Conservation (phyloP, 92 coral and sea anemone genomes). For the Scolanthus callimorphus region DNA sequence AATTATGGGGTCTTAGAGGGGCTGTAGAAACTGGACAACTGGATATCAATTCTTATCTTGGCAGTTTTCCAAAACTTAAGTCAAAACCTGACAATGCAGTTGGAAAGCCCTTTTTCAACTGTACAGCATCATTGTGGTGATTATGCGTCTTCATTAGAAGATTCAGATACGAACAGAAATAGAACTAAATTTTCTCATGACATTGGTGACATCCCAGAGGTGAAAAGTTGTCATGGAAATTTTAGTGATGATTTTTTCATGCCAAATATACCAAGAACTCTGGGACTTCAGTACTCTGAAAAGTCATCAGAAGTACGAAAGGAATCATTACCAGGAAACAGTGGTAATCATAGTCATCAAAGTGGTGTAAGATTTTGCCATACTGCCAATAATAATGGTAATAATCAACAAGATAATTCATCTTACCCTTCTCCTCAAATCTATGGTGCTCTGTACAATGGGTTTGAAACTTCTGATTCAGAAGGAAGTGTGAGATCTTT, state of each 20-base stretch:
- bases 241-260: too few species aligned
- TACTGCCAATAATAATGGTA: background rate
- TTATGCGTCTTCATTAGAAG: background rate
- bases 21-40: slow-evolving; percentile 73
- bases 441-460: slow-evolving; percentile 78
- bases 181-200: too few species aligned
- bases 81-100: background rate
- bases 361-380: background rate
- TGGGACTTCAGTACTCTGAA: too few species aligned
- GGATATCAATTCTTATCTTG: slow-evolving; percentile 47
- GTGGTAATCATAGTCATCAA: background rate
- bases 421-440: slow-evolving; percentile 81
- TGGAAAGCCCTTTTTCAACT: too few species aligned
- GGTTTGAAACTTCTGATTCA: slow-evolving; percentile 80
- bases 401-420: slow-evolving; percentile 2
- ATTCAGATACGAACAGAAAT: background rate
- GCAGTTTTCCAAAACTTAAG: background rate
- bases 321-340: background rate
- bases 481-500: slow-evolving; percentile 46
- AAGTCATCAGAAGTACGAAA: background rate
- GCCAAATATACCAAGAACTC: too few species aligned
- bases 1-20: slow-evolving; percentile 80
- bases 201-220: too few species aligned
- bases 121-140: too few species aligned
- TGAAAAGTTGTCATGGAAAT: too few species aligned